Conservation (phyloP, 2,888 invertebrate species). For the Papilio protenor region DNA sequence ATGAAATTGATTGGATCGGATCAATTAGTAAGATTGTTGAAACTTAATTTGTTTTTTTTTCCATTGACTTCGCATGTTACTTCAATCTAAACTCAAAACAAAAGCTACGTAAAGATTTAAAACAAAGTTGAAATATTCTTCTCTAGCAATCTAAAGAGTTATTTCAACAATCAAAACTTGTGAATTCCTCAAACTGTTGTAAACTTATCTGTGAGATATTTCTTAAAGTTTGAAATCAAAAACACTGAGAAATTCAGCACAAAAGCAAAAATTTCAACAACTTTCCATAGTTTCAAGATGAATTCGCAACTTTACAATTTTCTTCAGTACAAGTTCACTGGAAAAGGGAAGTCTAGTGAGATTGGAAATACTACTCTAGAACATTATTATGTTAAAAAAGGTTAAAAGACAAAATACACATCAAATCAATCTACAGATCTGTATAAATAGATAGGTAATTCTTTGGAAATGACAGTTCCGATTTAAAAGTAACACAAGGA, state of each 20-base stretch:
- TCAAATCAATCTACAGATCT: neutral
- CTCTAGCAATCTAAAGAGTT: neutral
- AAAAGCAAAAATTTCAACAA: conserved; percentile 23
- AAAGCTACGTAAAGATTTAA: conserved; percentile 2
- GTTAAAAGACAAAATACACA: neutral
- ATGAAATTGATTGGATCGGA: neutral
- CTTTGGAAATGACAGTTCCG: too few species aligned
- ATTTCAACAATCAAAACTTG: conserved; percentile 31
- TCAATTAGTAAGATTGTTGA: conserved; percentile 8
- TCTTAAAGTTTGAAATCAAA: conserved; percentile 10
- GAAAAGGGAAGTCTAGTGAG: neutral
- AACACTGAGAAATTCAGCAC: neutral
- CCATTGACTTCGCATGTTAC: too few species aligned
- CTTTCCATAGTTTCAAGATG: conserved; percentile 1
- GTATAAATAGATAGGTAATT: too few species aligned
- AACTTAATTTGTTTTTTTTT: neutral
- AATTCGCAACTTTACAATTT: conserved; percentile 3
- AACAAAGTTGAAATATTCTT: neutral
- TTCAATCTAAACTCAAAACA: neutral
- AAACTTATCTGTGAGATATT: conserved; percentile 19
- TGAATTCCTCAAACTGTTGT: conserved; percentile 9
- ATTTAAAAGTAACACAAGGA: too few species aligned
- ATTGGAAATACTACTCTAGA: too few species aligned
- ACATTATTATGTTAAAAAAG: neutral
- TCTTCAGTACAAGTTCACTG: neutral